These are phyloP conservation scores for Ptiloglossa arizonensis DNA, from an alignment of 1,140 invertebrate genomes.

Conservation along the genomic window DNA sequence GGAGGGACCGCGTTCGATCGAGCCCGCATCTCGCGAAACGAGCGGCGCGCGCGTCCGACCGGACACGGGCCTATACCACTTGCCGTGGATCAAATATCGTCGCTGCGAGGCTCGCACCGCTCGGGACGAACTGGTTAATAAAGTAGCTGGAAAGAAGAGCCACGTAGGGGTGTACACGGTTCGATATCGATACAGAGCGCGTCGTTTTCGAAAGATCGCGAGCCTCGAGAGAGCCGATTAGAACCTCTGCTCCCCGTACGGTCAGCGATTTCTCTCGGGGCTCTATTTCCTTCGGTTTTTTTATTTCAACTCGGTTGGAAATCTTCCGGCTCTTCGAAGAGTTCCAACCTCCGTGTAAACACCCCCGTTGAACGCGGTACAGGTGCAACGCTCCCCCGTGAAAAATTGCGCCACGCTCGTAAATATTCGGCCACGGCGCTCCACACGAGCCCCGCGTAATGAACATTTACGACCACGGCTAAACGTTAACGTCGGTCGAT, in stretches of 20 bases:
- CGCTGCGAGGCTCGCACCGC: not conserved
- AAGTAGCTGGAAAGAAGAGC: not conserved
- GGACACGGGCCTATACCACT: not conserved
- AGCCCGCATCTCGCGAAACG: not conserved
- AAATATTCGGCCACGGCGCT: constrained; percentile 47
- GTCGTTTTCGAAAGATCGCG: no score
- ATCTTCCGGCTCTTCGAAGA: not conserved
- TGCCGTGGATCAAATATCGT: not conserved
- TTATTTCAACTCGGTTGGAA: no score
- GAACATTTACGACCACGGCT: constrained; percentile 61
- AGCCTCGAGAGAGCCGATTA: no score
- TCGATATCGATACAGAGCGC: no score
- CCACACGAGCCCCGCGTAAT: constrained; percentile 44
- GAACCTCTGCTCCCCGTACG: no score
- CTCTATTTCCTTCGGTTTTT: no score
- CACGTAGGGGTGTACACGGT: no score
- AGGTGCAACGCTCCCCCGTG: constrained; percentile 29
- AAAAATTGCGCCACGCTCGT: constrained; percentile 55
- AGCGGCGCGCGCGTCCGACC: not conserved
- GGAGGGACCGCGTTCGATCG: constrained; percentile 2
- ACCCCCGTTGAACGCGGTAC: not conserved
- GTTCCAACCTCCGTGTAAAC: constrained; percentile 47
- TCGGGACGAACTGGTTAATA: no score
- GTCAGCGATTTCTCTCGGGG: no score
- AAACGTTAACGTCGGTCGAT: constrained; percentile 61